phyloP scores from a whole-genome alignment of 2,888 invertebrate genomes.

The Augiades crinisus region DNA sequence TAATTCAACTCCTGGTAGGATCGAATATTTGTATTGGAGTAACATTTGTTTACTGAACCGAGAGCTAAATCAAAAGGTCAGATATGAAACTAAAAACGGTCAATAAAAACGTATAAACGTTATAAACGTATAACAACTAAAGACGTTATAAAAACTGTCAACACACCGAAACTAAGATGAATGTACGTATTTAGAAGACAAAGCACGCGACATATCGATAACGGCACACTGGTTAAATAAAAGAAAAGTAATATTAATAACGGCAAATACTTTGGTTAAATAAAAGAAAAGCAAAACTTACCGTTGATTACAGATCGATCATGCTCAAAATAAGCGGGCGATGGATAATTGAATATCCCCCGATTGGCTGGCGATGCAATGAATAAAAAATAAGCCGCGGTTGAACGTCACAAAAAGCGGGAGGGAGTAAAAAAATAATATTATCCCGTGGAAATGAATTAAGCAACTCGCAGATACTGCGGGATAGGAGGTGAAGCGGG shows the following conservation, averaged over 20 bases:
- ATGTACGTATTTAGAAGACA: neutral
- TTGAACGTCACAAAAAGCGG: constrained; percentile 67
- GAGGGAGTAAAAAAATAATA: constrained; percentile 80
- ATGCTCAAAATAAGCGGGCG: constrained; percentile 55
- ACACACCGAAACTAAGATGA: neutral
- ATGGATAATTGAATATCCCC: constrained; percentile 58
- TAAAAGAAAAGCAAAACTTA: constrained; percentile 40
- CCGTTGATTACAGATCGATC: constrained; percentile 67
- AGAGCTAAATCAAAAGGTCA: too few species aligned
- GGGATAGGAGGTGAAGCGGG: constrained; percentile 34
- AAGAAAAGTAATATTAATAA: constrained; percentile 46
- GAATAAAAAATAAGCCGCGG: constrained; percentile 78
- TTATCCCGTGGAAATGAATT: constrained; percentile 81
- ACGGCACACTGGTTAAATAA: constrained; percentile 22
- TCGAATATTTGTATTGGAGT: too few species aligned
- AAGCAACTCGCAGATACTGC: constrained; percentile 74
- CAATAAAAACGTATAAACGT: too few species aligned
- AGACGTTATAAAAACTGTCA: too few species aligned
- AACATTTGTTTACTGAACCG: too few species aligned
- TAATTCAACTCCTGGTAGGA: too few species aligned
- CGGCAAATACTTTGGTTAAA: too few species aligned
- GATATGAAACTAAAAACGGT: too few species aligned
- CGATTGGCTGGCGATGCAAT: constrained; percentile 56
- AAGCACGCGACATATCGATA: neutral
- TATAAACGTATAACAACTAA: too few species aligned